Base-by-base conservation (phyloP, 2,888 invertebrate genomes). In the Arctia plantaginis region DNA sequence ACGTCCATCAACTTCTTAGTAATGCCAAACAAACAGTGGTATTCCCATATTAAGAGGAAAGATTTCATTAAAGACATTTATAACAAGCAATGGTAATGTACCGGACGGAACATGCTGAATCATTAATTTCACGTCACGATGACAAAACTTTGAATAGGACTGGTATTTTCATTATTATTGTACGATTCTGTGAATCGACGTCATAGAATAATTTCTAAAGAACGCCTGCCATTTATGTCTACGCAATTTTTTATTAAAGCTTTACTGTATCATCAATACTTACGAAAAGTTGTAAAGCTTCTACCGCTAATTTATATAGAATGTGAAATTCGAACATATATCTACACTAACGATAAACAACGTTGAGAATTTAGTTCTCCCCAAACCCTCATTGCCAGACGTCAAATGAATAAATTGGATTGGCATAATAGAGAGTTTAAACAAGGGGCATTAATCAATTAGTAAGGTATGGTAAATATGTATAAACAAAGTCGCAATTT, bases 401-500 rank as follows among this genome's bases (percentile, higher is more conserved):
- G 62, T 62, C 62, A 70, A 62, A 62, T 70, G 27, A 39, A 39
- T 47, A 44, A 71, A 64, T 65, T 65, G 65, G n/a, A 47, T 41
- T 30, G n/a, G n/a, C 62, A 44, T 70, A 44, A 41, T 39, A 59
- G 55, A 35, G 69, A 35, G 69, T 55, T 69, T 51, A 70, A 70
- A 55, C 59, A 62, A 66, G n/a, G 27, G 41, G 15, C 65, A 80
- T 62, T 81, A 73, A 68, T 72, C 78, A 85, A 84, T 82, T 84
- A 73, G 70, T 73, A 73, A 59, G 59, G 44, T 72, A 71, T 44
- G 66, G 74, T 64, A 76, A 84, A 84, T 79, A 78, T 84, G 77
- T 78, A 81, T 76, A 73, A 76, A 76, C 82, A 79, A 78, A 79
- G 82, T 82, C 86, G 87, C 88, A 88, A 89, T 88, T 93, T 89